Base-by-base conservation (phyloP, 2,888 invertebrate genomes). In the Acholoe squamosa region DNA sequence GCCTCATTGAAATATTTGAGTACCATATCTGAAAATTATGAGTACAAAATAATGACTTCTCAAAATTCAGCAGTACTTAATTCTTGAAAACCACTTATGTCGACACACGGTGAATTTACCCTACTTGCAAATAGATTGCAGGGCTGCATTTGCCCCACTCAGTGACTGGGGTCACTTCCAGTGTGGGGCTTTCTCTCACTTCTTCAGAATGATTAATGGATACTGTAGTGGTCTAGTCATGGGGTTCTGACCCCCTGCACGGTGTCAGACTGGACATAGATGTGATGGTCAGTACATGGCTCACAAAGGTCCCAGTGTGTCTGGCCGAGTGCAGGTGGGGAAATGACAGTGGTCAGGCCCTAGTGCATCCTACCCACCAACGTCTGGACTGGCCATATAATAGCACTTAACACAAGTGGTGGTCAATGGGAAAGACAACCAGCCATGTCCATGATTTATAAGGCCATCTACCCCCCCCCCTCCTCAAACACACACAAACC, bases 291-390 rank as follows among this genome's bases (percentile, higher is more conserved):
- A 61, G 61, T n/a, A 76, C 76, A 31, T 31, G 76, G 28, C 25
- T 5, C 22, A 12, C 80, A 80, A 43, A 80, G 80, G 80, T 80
- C 43, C 80, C 80, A 14, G 7, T 19, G 22, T 43, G 80, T 80
- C 80, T 80, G 43, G 80, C 43, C 80, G 34, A n/a, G 80, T 80
- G 80, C 80, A 80, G 43, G 80, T 34, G 34, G 43, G 71, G 71
- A 14, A 5, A 34, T 34, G 10, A 10, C n/a, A n/a, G 80, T 76
- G 28, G 31, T 31, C 76, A 76, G 76, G 5, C 43, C 25, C 61
- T 19, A 76, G n/a, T 25, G 31, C 31, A 19, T 28, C 76, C 76
- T 5, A 25, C 25, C 76, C 76, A 76, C 76, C 76, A 25, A 61
- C 31, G 76, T 76, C 76, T 76, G 76, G 76, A 34, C 80, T 80